These are phyloP conservation scores for Argyresthia albistria DNA, from an alignment of 2,888 invertebrate genomes.

Conservation along the genomic window DNA sequence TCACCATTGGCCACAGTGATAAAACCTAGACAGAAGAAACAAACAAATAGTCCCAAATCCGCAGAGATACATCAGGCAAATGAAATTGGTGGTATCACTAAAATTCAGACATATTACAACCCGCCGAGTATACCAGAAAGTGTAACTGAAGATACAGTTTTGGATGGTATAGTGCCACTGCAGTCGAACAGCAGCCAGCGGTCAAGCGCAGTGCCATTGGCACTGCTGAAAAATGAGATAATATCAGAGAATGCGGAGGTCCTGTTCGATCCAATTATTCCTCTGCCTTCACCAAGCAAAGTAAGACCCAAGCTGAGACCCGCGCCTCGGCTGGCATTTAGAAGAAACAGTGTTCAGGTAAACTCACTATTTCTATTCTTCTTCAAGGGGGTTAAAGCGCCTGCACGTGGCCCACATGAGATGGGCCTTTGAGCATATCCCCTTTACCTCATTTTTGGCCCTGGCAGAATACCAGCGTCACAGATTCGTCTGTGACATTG, in stretches of 20 bases:
- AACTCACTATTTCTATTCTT: constrained; percentile 7
- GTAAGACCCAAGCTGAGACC: constrained; percentile 79
- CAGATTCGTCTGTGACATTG: too few relatives aligned
- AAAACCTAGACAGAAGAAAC: neutral
- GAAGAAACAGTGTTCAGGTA: constrained; percentile 77
- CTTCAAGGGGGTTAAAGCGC: too few relatives aligned
- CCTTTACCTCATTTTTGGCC: too few relatives aligned
- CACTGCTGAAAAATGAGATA: constrained; percentile 50
- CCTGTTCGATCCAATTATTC: constrained; percentile 62
- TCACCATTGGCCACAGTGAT: neutral
- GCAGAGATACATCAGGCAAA: neutral
- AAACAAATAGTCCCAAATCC: neutral
- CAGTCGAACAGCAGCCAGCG: constrained; percentile 23
- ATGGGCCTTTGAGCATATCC: too few relatives aligned
- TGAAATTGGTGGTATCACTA: neutral
- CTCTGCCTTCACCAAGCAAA: constrained; percentile 73
- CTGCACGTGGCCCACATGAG: too few relatives aligned
- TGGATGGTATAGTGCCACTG: constrained; percentile 59
- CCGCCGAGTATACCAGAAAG: constrained; percentile 45
- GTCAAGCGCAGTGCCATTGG: constrained; percentile 37
- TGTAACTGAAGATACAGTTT: constrained; percentile 30
- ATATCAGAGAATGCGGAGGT: constrained; percentile 61
- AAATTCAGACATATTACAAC: constrained; percentile 22
- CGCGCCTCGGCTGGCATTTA: constrained; percentile 74
- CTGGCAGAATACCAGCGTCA: too few relatives aligned